phyloP scores from a whole-genome alignment of 2,888 invertebrate genomes.

The Andricus quercusramuli region DNA sequence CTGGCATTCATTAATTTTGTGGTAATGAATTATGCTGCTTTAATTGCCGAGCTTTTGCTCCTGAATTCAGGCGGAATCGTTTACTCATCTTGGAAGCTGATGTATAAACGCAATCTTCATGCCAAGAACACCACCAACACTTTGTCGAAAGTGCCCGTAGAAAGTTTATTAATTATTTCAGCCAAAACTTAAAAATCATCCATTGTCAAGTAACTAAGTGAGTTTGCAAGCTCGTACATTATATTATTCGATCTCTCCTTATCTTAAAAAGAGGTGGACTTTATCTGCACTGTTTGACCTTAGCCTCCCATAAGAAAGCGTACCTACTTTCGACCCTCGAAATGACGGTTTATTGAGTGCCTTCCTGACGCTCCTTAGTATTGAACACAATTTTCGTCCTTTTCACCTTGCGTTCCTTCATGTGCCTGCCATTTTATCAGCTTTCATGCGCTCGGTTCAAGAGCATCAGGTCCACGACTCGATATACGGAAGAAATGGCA shows the following conservation, averaged over 20 bases:
- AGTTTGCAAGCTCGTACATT: background rate
- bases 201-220: background rate
- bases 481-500: constrained; percentile 10
- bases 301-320: constrained; percentile 57
- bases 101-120: constrained; percentile 24
- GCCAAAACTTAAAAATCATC: constrained; percentile 14
- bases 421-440: constrained; percentile 19
- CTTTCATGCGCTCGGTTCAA: constrained; percentile 32
- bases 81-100: constrained; percentile 32
- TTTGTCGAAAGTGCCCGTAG: background rate
- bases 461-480: constrained; percentile 31
- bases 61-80: constrained; percentile 18
- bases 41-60: constrained; percentile 29
- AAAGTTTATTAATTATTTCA: constrained; percentile 24
- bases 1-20: constrained; percentile 33
- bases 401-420: constrained; percentile 1
- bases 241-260: constrained; percentile 8
- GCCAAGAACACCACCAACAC: background rate
- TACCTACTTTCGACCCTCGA: constrained; percentile 55
- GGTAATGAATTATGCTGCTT: constrained; percentile 35
- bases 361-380: constrained; percentile 45
- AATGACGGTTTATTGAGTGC: constrained; percentile 63
- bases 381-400: constrained; percentile 36
- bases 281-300: constrained; percentile 60
- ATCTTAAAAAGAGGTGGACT: constrained; percentile 14